Evolutionary conservation across 2,888 invertebrate species (phyloP).

Genomic region (Euphydryas editha): DNA sequence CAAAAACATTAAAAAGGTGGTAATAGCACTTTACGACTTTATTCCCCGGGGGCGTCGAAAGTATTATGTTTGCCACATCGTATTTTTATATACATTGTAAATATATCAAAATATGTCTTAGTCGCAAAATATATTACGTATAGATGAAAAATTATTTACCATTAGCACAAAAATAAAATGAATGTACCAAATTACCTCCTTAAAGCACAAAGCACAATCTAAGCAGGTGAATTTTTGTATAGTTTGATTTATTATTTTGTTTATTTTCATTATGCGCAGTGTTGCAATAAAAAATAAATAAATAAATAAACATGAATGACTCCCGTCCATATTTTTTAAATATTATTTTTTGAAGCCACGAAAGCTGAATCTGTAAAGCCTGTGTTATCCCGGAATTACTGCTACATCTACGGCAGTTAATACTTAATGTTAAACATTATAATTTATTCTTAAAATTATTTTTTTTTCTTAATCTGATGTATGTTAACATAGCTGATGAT

Average conservation of each 20-base stretch:
- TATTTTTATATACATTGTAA: slow-evolving; percentile 10
- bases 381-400: neutral
- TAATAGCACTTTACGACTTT: too few species aligned
- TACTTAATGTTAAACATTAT: too few species aligned
- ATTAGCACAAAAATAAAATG: slow-evolving; percentile 5
- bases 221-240: neutral
- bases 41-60: too few species aligned
- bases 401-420: too few species aligned
- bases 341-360: neutral
- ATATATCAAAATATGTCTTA: neutral
- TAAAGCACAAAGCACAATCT: neutral
- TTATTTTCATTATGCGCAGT: neutral
- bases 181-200: slow-evolving; percentile 12
- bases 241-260: neutral
- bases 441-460: neutral
- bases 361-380: neutral
- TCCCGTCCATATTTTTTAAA: slow-evolving; percentile 11
- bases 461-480: neutral
- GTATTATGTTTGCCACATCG: slow-evolving; percentile 7
- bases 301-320: neutral
- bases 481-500: too few species aligned
- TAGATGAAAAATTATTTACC: neutral
- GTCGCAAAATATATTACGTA: slow-evolving; percentile 9
- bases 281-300: neutral
- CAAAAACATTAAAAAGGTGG: too few species aligned